Evolutionary conservation across 2,797 vertebrate genomes (phyloP).

Genomic region (Enteromius paludinosus): DNA sequence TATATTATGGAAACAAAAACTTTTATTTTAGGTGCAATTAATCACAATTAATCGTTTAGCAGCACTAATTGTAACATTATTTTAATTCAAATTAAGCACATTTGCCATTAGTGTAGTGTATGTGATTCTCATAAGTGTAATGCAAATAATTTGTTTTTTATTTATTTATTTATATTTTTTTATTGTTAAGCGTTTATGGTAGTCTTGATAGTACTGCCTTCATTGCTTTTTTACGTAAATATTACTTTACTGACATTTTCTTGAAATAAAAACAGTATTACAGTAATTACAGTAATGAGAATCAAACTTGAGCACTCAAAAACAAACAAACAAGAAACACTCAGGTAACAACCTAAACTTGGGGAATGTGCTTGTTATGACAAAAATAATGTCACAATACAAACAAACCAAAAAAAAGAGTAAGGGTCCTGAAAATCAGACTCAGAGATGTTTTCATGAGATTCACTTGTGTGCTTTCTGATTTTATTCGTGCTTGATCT

Average conservation of each 20-base stretch:
- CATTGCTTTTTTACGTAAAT: neutral
- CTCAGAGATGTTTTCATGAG: neutral
- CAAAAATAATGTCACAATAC: neutral
- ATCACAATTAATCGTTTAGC: no score
- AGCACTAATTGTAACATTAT: neutral
- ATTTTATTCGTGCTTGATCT: slow-evolving; percentile 45
- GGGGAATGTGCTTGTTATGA: neutral
- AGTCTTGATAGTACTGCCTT: neutral
- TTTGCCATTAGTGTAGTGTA: neutral
- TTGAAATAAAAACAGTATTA: neutral
- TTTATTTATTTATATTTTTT: neutral
- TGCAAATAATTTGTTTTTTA: neutral
- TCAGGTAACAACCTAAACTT: neutral
- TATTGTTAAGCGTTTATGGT: neutral
- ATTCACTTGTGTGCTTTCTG: slow-evolving; percentile 6
- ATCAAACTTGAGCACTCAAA: neutral
- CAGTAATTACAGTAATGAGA: neutral
- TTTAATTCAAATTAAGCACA: neutral
- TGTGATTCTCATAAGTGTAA: neutral
- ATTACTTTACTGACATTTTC: neutral
- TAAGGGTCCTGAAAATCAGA: neutral
- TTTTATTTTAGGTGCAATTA: no score
- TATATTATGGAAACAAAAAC: no score
- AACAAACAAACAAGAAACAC: neutral
- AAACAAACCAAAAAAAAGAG: neutral